Conservation (phyloP, 2,797 vertebrate species). For the Acridotheres tristis region DNA sequence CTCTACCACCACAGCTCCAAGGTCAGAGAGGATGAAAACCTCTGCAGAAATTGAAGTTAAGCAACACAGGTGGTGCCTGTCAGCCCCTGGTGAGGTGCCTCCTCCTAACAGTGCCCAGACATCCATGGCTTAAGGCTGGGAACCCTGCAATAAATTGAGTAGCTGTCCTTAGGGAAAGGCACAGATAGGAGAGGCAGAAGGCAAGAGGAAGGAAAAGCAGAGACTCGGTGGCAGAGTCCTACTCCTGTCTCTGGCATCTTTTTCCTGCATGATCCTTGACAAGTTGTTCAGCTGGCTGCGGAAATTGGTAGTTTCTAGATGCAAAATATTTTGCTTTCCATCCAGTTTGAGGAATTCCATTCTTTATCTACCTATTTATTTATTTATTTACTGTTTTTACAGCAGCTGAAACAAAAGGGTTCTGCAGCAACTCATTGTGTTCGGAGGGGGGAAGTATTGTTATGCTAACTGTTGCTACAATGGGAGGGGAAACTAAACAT, state of each 20-base stretch:
- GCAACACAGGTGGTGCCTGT: neutral
- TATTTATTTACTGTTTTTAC: neutral
- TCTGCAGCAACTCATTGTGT: neutral
- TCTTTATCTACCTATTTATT: neutral
- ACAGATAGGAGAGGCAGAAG: neutral
- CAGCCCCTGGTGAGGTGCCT: neutral
- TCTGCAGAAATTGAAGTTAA: neutral
- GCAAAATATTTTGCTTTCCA: neutral
- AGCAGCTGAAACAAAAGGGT: neutral
- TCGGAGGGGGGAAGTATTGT: accelerated
- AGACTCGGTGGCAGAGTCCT: neutral
- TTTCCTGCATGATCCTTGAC: neutral
- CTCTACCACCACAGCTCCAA: neutral
- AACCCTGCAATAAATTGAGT: neutral
- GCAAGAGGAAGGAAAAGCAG: neutral
- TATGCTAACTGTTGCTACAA: neutral
- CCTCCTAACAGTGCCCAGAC: neutral
- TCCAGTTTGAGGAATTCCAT: neutral
- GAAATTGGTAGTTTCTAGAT: neutral
- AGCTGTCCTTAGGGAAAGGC: neutral
- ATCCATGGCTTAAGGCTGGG: neutral
- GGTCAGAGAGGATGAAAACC: neutral
- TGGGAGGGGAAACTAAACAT: neutral
- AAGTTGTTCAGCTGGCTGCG: neutral
- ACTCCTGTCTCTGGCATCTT: neutral